A percentile compares a stretch with the other conserved stretches of the same genome.
These are phyloP conservation scores for Aradophagus sp. DNA, from an alignment of 1,140 invertebrate genomes.

Conservation along the genomic window DNA sequence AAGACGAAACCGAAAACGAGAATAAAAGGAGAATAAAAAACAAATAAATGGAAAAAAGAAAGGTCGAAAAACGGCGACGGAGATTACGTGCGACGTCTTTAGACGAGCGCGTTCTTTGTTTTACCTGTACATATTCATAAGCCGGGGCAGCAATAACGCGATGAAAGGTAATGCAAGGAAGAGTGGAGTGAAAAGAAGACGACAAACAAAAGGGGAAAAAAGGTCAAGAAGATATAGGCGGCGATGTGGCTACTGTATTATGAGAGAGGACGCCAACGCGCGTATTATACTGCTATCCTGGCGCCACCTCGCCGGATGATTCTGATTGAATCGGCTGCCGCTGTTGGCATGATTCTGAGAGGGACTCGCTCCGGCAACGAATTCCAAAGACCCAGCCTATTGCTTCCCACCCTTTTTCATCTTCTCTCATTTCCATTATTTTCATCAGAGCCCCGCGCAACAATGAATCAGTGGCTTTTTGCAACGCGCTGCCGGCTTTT, in stretches of 20 bases:
- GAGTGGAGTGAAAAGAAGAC: slow-evolving; percentile 46
- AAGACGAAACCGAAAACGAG: too few species aligned
- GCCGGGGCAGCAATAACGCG: slow-evolving; percentile 19
- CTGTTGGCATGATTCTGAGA: slow-evolving; percentile 57
- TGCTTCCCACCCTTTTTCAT: slow-evolving; percentile 50
- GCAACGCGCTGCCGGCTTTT: too few species aligned
- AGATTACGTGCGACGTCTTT: slow-evolving; percentile 27
- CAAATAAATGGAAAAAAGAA: too few species aligned
- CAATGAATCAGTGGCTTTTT: slow-evolving; percentile 32
- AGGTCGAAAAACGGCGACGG: too few species aligned
- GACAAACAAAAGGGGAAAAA: slow-evolving; percentile 21
- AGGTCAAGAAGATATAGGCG: slow-evolving; percentile 49
- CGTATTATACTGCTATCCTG: slow-evolving; percentile 58
- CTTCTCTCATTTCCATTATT: slow-evolving; percentile 51
- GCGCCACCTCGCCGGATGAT: slow-evolving; percentile 65
- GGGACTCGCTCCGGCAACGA: slow-evolving; percentile 57
- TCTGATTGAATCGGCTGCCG: slow-evolving; percentile 66
- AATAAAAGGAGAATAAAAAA: too few species aligned
- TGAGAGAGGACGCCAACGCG: slow-evolving; percentile 63
- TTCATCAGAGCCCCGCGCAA: slow-evolving; percentile 21
- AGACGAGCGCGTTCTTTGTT: slow-evolving; percentile 42
- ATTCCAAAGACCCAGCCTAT: slow-evolving; percentile 60
- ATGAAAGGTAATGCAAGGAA: slow-evolving; percentile 43
- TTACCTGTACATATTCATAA: slow-evolving; percentile 17
- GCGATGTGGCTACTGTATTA: slow-evolving; percentile 63